Percentiles rank a stretch among this genome's conserved stretches.
Conservation (phyloP, 2,888 invertebrate genomes). For the Notodonta dromedarius region DNA sequence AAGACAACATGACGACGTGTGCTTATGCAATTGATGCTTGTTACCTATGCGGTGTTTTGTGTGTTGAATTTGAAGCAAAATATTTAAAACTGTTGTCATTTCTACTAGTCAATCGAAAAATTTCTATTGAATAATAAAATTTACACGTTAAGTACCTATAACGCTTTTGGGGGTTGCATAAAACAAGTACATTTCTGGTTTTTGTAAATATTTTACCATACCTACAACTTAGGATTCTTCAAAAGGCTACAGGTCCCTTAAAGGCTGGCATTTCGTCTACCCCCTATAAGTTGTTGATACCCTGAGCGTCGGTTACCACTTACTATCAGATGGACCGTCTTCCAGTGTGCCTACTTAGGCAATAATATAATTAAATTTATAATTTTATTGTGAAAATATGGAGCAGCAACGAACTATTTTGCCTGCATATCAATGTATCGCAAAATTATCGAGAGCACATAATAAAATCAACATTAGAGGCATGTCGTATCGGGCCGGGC, state of each 20-base stretch:
- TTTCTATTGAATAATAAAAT: too few relatives aligned
- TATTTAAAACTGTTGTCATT: not conserved
- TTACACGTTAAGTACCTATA: too few relatives aligned
- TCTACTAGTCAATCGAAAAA: too few relatives aligned
- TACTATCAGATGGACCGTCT: too few relatives aligned
- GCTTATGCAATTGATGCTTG: slow-evolving; percentile 12
- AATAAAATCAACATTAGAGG: slow-evolving; percentile 32
- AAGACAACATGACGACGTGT: slow-evolving; percentile 27
- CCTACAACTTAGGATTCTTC: too few relatives aligned
- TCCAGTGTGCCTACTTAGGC: too few relatives aligned
- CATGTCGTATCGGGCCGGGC: slow-evolving; percentile 28
- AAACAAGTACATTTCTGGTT: too few relatives aligned
- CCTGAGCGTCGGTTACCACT: too few relatives aligned
- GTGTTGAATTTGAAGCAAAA: not conserved
- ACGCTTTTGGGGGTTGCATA: too few relatives aligned
- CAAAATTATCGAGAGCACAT: slow-evolving; percentile 19
- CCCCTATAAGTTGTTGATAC: too few relatives aligned
- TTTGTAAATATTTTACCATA: not conserved
- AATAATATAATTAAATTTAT: not conserved
- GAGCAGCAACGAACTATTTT: not conserved
- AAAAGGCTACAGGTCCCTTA: too few relatives aligned
- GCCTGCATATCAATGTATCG: slow-evolving; percentile 2
- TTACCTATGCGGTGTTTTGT: not conserved
- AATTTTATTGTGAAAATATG: not conserved
- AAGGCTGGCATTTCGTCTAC: too few relatives aligned